Evolutionary conservation across 1,140 invertebrate genomes (phyloP).

Genomic region (Ceratina japonica): DNA sequence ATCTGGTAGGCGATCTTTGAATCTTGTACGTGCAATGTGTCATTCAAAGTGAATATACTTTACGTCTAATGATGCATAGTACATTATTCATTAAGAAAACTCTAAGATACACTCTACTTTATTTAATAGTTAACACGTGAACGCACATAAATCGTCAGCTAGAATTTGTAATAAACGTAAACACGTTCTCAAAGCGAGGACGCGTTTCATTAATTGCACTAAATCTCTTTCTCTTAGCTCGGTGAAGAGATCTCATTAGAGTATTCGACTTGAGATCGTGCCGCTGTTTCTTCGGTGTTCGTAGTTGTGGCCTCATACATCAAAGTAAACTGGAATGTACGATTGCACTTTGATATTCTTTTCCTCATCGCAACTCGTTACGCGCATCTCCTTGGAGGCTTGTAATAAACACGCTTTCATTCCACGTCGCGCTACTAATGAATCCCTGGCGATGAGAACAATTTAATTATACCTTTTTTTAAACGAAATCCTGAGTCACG

Average conservation of each 20-base stretch:
- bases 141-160: too few species aligned
- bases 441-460: conserved; percentile 4
- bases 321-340: not conserved
- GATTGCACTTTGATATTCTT: not conserved
- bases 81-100: too few species aligned
- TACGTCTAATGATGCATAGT: too few species aligned
- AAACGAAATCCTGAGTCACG: too few species aligned
- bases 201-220: not conserved
- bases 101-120: too few species aligned
- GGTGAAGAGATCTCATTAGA: not conserved
- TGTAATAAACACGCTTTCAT: conserved; percentile 4
- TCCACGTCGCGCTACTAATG: not conserved
- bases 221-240: not conserved
- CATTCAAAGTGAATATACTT: too few species aligned
- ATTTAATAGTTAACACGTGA: too few species aligned
- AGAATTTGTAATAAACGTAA: not conserved
- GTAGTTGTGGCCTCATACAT: not conserved
- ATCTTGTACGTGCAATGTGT: too few species aligned
- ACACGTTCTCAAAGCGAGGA: not conserved
- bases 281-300: too few species aligned
- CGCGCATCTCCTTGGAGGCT: conserved; percentile 10
- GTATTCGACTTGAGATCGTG: too few species aligned
- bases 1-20: too few species aligned
- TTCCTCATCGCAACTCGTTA: conserved; percentile 17
- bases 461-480: not conserved